These are phyloP conservation scores for Drosophila ohnishii DNA, from an alignment of 1,140 invertebrate species.

Conservation along the genomic window DNA sequence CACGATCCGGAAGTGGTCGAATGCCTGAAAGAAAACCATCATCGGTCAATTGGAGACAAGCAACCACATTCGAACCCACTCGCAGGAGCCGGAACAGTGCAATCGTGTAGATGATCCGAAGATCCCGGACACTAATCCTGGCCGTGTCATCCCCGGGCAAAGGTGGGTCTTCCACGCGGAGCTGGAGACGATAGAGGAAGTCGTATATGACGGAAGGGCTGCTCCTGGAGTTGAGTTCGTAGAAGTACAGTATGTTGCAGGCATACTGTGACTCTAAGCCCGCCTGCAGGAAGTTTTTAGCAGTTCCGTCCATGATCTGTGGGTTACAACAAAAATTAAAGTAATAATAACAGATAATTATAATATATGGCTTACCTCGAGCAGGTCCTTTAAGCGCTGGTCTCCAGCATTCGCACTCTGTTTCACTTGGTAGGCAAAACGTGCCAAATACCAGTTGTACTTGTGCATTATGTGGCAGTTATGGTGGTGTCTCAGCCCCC, in stretches of 20 bases:
- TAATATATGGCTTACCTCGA: slow-evolving; percentile 4
- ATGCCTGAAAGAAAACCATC: slow-evolving; percentile 11
- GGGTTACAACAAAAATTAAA: too few relatives aligned
- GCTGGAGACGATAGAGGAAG: background rate
- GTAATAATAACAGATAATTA: background rate
- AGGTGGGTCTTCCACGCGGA: background rate
- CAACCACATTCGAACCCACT: slow-evolving; percentile 1
- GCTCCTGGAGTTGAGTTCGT: background rate
- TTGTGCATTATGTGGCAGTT: slow-evolving; percentile 11
- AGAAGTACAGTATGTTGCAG: slow-evolving; percentile 2
- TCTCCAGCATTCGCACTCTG: background rate
- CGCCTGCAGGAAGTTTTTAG: background rate
- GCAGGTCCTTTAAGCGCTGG: background rate
- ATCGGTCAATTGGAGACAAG: background rate
- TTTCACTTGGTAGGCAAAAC: background rate
- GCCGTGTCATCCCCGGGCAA: too few relatives aligned
- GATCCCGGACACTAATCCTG: background rate
- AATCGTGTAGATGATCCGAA: slow-evolving; percentile 23
- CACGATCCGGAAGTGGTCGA: slow-evolving; percentile 7
- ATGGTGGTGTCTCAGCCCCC: slow-evolving; percentile 1
- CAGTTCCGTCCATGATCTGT: slow-evolving; percentile 2
- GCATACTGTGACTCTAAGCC: slow-evolving; percentile 19
- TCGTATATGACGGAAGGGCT: background rate
- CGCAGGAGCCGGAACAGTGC: slow-evolving; percentile 30
- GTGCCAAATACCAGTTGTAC: background rate